Evolutionary conservation across 2,797 vertebrate genomes (phyloP), one percentile per base, ranked within the genome.

Genomic region (Lepus oiostolus): DNA sequence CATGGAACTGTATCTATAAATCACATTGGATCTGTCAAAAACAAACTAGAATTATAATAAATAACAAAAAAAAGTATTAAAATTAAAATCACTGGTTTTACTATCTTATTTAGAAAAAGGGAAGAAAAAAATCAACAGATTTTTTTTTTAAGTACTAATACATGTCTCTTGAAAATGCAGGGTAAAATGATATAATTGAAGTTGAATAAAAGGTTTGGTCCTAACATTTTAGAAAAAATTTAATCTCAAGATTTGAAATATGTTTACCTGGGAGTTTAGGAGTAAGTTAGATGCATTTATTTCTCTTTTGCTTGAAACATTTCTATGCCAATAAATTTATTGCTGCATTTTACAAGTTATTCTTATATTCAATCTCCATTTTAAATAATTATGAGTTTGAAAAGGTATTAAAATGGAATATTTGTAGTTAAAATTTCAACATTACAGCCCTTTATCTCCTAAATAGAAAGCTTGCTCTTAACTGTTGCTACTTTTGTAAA

Each of bases 281-380:
- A 80, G 22, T 81, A 82, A 87, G 50, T 60, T 54, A 60, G 89
- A 85, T 84, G 13, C n/a, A 12, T 52, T 50, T 68, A 19, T 24
- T 93, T 71, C 38, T 89, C 30, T 30, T 92, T 95, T 92, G 14
- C 70, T 72, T 94, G 63, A 92, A 84, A 74, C 11, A 50, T 88
- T 77, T 93, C 24, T 60, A 5, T 84, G 35, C 50, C 93, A 2
- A 3, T 92, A 87, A 93, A 54, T 77, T 32, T 68, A 38, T 58
- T 81, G 24, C 72, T 72, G 87, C 50, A 91, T 77, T 90, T 86
- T 76, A 76, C 38, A 85, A 88, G 5, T 11, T 12, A 10, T 10
- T 72, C 7, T 68, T 80, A 79, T 58, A 83, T 63, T 88, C 88
- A 62, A 77, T 79, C 24, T 82, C 9, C 22, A 91, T 83, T 89